Evolutionary conservation across 1,140 invertebrate genomes (phyloP), one percentile per base, ranked within the genome.

Genomic region (Orius insidiosus): DNA sequence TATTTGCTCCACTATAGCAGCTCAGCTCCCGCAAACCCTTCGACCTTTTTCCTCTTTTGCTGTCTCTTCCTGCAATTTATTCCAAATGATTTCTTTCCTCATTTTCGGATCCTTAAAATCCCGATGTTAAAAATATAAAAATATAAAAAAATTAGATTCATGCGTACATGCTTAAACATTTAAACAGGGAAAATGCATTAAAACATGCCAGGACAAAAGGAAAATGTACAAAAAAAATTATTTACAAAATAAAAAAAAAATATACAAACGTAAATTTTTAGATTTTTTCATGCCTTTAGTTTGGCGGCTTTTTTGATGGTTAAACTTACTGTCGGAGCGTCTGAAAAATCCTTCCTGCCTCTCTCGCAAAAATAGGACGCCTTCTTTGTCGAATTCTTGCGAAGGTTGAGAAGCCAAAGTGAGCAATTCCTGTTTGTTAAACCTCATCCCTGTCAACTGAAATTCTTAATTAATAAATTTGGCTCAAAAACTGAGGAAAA

Each of bases 381-480:
- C 89, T 72, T 94, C 88, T 58, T 86, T 87, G 59, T 93, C 87
- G 66, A 90, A 93, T 62, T 82, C 85, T 55, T 82, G 78, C 9
- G 79, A 77, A 16, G 85, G 80, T 62, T 89, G 84, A 5, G 78
- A 78, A 38, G 85, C 86, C 59, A 94, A 62, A 44, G 80, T 76
- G 51, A 78, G 68, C 53, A 95, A 62, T 63, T 92, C 88, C 62
- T 84, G 78, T 60, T 81, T 85, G 63, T 94, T 94, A 61, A 87
- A 93, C 59, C 85, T 70, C 87, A 94, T 93, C 19, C 6, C 44
- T 15, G 18, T 14, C n/a, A n/a, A n/a, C n/a, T n/a, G n/a, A n/a
- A n/a, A n/a, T n/a, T n/a, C n/a, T n/a, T n/a, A n/a, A n/a, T n/a
- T n/a, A n/a, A n/a, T n/a, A n/a, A n/a, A n/a, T n/a, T n/a, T n/a